Percentiles rank a stretch among this genome's conserved stretches.
Evolutionary conservation across 2,797 vertebrate species (phyloP).

Genomic region (Merluccius polli): DNA sequence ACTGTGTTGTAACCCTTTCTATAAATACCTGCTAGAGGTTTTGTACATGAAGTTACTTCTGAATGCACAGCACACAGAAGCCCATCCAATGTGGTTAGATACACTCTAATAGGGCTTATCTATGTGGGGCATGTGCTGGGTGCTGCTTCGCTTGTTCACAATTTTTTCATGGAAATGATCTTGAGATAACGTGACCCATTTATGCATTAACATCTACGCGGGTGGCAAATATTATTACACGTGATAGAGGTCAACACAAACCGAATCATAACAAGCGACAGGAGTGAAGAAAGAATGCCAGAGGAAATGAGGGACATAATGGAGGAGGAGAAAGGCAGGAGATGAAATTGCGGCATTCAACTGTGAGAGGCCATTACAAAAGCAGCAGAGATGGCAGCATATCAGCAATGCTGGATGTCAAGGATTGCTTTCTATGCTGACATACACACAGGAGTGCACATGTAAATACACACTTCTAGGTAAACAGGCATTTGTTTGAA

Average conservation of each 20-base stretch:
- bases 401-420: neutral
- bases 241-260: conserved; percentile 34
- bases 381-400: neutral
- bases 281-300: conserved; percentile 49
- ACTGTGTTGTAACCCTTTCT: neutral
- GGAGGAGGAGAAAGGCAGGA: conserved; percentile 25
- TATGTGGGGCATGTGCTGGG: neutral
- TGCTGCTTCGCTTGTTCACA: neutral
- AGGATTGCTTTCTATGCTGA: conserved; percentile 27
- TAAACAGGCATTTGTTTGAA: neutral
- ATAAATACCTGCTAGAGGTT: no score
- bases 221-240: conserved; percentile 28
- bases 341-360: conserved; percentile 47
- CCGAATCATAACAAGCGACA: conserved; percentile 47
- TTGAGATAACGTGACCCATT: neutral
- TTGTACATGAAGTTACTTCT: neutral
- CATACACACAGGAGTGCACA: conserved; percentile 5
- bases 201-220: neutral
- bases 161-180: neutral
- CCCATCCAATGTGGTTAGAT: neutral
- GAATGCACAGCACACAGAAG: neutral
- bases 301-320: conserved; percentile 25
- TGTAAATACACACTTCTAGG: neutral
- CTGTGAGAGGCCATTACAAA: conserved; percentile 14
- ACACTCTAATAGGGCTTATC: neutral